A percentile compares a stretch with the other conserved stretches of the same genome.
phyloP scores from a whole-genome alignment of 2,888 invertebrate species.

The Eupithecia centaureata region DNA sequence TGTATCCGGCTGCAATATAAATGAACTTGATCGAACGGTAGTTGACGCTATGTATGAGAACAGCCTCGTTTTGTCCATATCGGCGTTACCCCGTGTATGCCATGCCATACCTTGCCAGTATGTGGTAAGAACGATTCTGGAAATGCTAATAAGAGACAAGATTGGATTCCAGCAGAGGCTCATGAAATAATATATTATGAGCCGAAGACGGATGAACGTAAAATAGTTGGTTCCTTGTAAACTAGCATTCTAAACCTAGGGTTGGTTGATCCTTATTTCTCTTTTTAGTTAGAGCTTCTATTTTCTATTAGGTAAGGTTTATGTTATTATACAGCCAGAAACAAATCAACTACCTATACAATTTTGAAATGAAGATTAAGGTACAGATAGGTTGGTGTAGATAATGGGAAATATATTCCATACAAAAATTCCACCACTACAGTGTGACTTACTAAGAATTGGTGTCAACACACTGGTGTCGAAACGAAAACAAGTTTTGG shows the following conservation, averaged over 20 bases:
- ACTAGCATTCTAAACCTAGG: conserved; percentile 7
- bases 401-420: not conserved
- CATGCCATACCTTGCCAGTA: conserved; percentile 47
- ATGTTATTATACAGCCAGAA: too few species aligned
- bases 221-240: conserved; percentile 5
- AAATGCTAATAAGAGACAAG: conserved; percentile 53
- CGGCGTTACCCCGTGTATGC: conserved; percentile 45
- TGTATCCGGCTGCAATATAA: conserved; percentile 67
- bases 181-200: conserved; percentile 15
- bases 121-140: conserved; percentile 51
- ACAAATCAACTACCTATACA: too few species aligned
- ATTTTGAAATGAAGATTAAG: not conserved
- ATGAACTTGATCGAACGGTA: conserved; percentile 63
- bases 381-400: not conserved
- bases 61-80: conserved; percentile 67
- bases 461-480: conserved; percentile 36
- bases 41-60: conserved; percentile 61
- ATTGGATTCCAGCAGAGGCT: conserved; percentile 17
- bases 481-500: conserved; percentile 38
- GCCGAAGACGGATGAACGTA: conserved; percentile 4
- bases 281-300: not conserved
- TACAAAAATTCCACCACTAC: conserved; percentile 27
- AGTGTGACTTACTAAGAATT: conserved; percentile 30
- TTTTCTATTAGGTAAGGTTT: not conserved
- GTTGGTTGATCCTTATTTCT: not conserved